These are phyloP conservation scores for Drosophila paramelanica DNA, from an alignment of 2,888 invertebrate genomes.

Conservation along the genomic window DNA sequence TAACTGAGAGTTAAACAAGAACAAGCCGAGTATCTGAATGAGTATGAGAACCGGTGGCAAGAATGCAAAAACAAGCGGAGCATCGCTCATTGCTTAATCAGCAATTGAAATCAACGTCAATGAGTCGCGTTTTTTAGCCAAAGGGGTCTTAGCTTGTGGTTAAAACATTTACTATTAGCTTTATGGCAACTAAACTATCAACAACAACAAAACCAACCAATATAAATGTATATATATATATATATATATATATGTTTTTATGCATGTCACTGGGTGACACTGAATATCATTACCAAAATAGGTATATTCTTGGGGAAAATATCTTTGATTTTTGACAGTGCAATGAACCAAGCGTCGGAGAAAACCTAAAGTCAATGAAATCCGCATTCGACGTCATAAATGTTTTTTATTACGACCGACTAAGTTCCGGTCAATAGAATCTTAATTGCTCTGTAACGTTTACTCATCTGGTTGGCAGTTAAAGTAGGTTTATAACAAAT, in stretches of 20 bases:
- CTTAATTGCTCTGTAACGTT: slow-evolving; percentile 18
- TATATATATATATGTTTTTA: background rate
- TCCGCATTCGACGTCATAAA: slow-evolving; percentile 27
- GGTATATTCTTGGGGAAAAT: slow-evolving; percentile 25
- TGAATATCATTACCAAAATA: slow-evolving; percentile 2
- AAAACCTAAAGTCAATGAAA: slow-evolving; percentile 44
- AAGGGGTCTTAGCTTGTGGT: slow-evolving; percentile 49
- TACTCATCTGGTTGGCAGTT: slow-evolving; percentile 44
- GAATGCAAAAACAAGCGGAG: slow-evolving; percentile 7
- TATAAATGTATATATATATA: background rate
- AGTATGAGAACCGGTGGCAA: slow-evolving; percentile 42
- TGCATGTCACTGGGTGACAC: slow-evolving; percentile 58
- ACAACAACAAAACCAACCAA: background rate
- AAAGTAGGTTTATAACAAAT: slow-evolving; percentile 5
- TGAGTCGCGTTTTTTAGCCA: slow-evolving; percentile 21
- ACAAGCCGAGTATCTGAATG: slow-evolving; percentile 17
- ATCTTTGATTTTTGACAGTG: slow-evolving; percentile 14
- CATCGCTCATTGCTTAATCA: slow-evolving; percentile 26
- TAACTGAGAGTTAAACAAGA: slow-evolving; percentile 30
- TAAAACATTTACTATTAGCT: slow-evolving; percentile 23
- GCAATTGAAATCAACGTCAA: slow-evolving; percentile 29
- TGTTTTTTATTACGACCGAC: slow-evolving; percentile 9
- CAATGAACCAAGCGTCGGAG: slow-evolving; percentile 47
- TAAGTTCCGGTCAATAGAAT: slow-evolving; percentile 8
- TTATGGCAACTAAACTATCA: background rate